Evolutionary conservation across 2,797 vertebrate species (phyloP).

Genomic region (Rhodeus uyekii): DNA sequence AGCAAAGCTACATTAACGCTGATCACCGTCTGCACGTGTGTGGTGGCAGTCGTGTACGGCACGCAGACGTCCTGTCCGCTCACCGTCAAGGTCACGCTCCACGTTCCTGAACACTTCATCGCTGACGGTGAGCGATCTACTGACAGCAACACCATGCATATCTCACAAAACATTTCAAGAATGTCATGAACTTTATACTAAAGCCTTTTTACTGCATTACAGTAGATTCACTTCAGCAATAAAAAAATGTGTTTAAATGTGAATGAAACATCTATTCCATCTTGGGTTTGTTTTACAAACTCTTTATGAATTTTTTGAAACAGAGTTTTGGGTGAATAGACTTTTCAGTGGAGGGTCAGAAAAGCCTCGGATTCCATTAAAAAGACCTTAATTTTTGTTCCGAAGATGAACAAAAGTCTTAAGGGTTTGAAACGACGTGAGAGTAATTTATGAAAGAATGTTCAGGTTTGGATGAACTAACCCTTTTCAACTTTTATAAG

Average conservation of each 20-base stretch:
- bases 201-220: too few species aligned
- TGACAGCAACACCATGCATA: too few species aligned
- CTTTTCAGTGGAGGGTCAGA: not conserved
- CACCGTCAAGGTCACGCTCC: conserved; percentile 95
- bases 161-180: not conserved
- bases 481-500: not conserved
- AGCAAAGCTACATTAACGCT: conserved; percentile 94
- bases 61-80: conserved; percentile 93
- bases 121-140: conserved; percentile 87
- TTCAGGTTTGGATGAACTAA: not conserved
- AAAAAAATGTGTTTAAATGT: not conserved
- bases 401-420: not conserved
- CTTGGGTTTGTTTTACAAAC: not conserved
- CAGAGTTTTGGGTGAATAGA: not conserved
- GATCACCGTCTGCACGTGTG: conserved; percentile 93
- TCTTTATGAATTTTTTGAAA: not conserved
- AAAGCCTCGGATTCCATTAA: not conserved
- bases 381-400: not conserved
- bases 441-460: not conserved
- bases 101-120: conserved; percentile 97
- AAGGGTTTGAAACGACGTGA: not conserved
- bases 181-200: not conserved
- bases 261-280: too few species aligned
- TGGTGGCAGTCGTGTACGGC: conserved; percentile 93
- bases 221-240: not conserved